phyloP scores from a whole-genome alignment of 2,888 invertebrate genomes.

The Lycocerus yunnanus region DNA sequence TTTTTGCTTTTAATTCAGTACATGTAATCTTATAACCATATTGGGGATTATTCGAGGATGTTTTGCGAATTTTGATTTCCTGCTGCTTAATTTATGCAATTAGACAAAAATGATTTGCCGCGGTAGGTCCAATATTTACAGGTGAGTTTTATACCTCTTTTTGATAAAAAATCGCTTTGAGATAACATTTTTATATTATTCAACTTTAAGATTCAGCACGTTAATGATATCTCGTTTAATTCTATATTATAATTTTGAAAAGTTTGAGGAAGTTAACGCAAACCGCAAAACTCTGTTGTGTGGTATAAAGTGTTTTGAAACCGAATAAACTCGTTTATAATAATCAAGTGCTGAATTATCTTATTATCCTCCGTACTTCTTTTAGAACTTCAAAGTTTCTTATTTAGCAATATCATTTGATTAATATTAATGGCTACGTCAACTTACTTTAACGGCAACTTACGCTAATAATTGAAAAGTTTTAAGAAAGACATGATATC shows the following conservation, averaged over 20 bases:
- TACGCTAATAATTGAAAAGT: constrained; percentile 15
- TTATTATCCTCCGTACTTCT: constrained; percentile 15
- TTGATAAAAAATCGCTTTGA: too few relatives aligned
- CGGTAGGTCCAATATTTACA: background rate
- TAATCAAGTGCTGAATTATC: constrained; percentile 21
- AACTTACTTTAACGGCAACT: constrained; percentile 15
- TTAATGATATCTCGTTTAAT: background rate
- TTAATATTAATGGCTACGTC: constrained; percentile 36
- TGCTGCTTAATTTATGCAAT: background rate
- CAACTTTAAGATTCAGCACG: too few relatives aligned
- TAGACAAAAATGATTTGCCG: too few relatives aligned
- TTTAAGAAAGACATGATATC: constrained; percentile 8
- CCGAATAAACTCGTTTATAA: constrained; percentile 22
- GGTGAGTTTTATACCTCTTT: too few relatives aligned
- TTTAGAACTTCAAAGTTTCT: constrained; percentile 18
- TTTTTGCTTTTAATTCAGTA: too few relatives aligned
- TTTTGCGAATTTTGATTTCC: background rate
- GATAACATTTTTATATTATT: too few relatives aligned
- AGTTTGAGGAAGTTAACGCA: background rate
- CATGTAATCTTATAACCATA: too few relatives aligned
- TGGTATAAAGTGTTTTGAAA: constrained; percentile 7
- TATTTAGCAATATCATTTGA: constrained; percentile 35
- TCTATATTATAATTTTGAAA: background rate
- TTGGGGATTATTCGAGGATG: too few relatives aligned
- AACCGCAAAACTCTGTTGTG: constrained; percentile 10